Conservation (phyloP, 2,113 vertebrate species). For the Microcebus murinus region DNA sequence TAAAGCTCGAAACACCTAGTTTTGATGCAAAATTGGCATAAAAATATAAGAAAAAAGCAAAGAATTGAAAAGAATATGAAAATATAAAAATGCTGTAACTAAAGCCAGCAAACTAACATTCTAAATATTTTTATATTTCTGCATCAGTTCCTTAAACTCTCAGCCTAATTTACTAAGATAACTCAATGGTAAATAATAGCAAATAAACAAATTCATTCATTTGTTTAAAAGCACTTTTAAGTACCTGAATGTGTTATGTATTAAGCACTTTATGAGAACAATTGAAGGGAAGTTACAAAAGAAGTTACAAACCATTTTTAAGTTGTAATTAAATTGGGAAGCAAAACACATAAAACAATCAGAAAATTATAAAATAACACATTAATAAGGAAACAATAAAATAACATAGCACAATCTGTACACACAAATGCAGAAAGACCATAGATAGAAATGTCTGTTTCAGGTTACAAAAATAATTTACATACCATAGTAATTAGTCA, state of each 20-base stretch:
- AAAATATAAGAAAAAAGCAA: conserved; percentile 26
- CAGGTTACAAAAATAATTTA: conserved; percentile 50
- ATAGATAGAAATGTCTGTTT: conserved; percentile 31
- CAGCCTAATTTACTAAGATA: neutral
- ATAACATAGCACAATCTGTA: neutral
- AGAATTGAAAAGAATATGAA: conserved; percentile 34
- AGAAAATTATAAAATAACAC: conserved; percentile 43
- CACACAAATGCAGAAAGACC: neutral
- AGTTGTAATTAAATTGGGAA: conserved; percentile 46
- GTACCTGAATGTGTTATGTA: neutral
- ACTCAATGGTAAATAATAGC: conserved; percentile 40
- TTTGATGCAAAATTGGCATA: conserved; percentile 43
- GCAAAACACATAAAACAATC: conserved; percentile 45
- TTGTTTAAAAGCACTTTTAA: conserved; percentile 52
- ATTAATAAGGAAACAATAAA: conserved; percentile 44
- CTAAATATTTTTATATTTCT: neutral
- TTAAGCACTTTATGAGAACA: neutral
- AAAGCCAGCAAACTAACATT: neutral
- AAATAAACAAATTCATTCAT: conserved; percentile 23
- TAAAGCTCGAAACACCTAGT: conserved; percentile 13
- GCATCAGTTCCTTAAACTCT: conserved; percentile 30
- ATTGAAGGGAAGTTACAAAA: conserved; percentile 30
- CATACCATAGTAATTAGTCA: conserved; percentile 31
- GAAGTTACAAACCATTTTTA: conserved; percentile 40
- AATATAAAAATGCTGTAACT: conserved; percentile 1